Evolutionary conservation across 1,140 invertebrate species (phyloP).

Genomic region (Drosophila erecta): DNA sequence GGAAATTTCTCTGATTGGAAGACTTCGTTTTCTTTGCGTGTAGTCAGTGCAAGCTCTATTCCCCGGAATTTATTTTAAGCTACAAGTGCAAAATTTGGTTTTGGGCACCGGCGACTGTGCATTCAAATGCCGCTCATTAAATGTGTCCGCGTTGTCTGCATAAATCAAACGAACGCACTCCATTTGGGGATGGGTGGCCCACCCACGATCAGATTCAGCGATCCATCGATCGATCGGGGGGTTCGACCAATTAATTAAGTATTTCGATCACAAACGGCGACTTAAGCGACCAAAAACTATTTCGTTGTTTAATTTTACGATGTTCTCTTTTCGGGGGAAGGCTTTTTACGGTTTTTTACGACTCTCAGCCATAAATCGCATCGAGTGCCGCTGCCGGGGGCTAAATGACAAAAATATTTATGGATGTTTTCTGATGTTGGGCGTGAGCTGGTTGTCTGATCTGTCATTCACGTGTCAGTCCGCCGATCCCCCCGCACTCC

Average conservation of each 20-base stretch:
- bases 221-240: constrained; percentile 16
- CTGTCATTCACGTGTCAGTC: constrained; percentile 50
- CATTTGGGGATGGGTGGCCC: constrained; percentile 45
- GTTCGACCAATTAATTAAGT: constrained; percentile 70
- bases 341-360: constrained; percentile 76
- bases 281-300: constrained; percentile 71
- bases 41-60: neutral
- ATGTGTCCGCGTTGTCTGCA: constrained; percentile 58
- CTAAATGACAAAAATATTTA: constrained; percentile 81
- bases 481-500: constrained; percentile 2
- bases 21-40: neutral
- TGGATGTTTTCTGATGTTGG: constrained; percentile 71
- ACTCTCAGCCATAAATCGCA: constrained; percentile 69
- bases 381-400: constrained; percentile 28
- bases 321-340: constrained; percentile 21
- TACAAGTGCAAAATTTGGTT: constrained; percentile 56
- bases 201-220: constrained; percentile 57
- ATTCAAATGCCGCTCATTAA: constrained; percentile 76
- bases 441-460: constrained; percentile 70
- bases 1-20: neutral
- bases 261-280: constrained; percentile 66
- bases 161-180: constrained; percentile 69
- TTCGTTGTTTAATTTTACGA: constrained; percentile 74
- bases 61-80: constrained; percentile 46
- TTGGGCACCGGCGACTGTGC: constrained; percentile 31